A percentile compares a stretch with the other conserved stretches of the same genome.
Conservation (phyloP, 53 echinoderm and acorn worm genomes). For the Zoroaster sp. region DNA sequence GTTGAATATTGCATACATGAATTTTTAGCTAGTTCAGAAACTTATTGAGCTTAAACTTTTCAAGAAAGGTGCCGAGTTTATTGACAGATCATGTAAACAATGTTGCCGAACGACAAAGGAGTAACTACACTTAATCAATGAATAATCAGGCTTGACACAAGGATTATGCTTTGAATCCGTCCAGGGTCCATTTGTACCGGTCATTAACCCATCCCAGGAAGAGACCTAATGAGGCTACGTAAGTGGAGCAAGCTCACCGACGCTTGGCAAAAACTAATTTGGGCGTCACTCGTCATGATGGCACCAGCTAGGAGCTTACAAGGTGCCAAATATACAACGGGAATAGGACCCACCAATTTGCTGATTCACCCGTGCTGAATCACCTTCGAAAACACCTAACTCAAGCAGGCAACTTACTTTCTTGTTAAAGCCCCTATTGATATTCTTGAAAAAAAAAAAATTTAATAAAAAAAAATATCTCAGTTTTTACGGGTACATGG, state of each 20-base stretch:
- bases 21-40: too few species aligned
- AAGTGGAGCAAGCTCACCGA: background rate
- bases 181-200: background rate
- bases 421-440: too few species aligned
- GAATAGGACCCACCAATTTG: background rate
- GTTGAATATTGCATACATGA: too few species aligned
- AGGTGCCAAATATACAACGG: background rate
- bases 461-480: too few species aligned
- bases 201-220: slow-evolving; percentile 50
- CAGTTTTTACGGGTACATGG: too few species aligned
- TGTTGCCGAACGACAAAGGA: too few species aligned
- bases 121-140: background rate
- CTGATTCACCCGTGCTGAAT: slow-evolving; percentile 29
- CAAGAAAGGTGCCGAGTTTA: too few species aligned
- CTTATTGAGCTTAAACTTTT: too few species aligned
- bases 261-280: background rate
- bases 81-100: too few species aligned
- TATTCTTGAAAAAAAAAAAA: too few species aligned
- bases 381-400: too few species aligned
- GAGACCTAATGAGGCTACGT: slow-evolving; percentile 6
- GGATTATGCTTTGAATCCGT: background rate
- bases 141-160: background rate
- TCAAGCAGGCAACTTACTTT: too few species aligned
- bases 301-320: background rate
- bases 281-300: background rate